Evolutionary conservation across 2,888 invertebrate genomes (phyloP), one percentile per base, ranked within the genome.

Genomic region (Metopia argyrocephala): DNA sequence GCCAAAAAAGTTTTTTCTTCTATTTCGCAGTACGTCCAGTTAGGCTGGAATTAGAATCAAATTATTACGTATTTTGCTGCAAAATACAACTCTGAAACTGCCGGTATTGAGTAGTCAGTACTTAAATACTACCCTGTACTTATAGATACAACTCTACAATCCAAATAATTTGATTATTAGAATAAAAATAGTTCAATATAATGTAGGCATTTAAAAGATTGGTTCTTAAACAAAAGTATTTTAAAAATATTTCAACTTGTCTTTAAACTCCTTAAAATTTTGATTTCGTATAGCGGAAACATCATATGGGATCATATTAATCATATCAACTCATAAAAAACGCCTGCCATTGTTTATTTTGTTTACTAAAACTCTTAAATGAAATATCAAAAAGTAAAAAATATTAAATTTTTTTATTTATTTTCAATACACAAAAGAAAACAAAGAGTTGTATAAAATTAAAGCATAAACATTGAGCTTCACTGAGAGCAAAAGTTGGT

Each of bases 291-390:
- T 12, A 66, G 15, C 59, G 75, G 68, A 76, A 68, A 64, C 45
- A 38, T 79, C 57, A 73, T 46, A 50, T 74, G 31, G 28, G 48
- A 31, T 74, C 52, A 12, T 31, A 38, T 50, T 61, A 6, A 50
- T 69, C 66, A 73, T 76, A 46, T 46, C 52, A 45, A 23, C 7
- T 18, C 21, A 59, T 76, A 76, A 69, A 76, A 73, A 25, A 25
- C 9, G 31, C 18, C 46, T 46, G 21, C 18, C 66, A 66, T 56
- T 66, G 66, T 64, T 31, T 50, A 6, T 28, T 52, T 48, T 38
- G 31, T 57, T 46, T 57, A 61, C 46, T 31, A 31, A 31, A 31
- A 12, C 9, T 15, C 12, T 38, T 38, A 3, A n/a, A n/a, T 38
- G 1, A 38, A 6, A 15, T 4, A 38, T 38, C 9, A 38, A 3